phyloP scores from a whole-genome alignment of 2,888 invertebrate species.

The Gari tellinella region DNA sequence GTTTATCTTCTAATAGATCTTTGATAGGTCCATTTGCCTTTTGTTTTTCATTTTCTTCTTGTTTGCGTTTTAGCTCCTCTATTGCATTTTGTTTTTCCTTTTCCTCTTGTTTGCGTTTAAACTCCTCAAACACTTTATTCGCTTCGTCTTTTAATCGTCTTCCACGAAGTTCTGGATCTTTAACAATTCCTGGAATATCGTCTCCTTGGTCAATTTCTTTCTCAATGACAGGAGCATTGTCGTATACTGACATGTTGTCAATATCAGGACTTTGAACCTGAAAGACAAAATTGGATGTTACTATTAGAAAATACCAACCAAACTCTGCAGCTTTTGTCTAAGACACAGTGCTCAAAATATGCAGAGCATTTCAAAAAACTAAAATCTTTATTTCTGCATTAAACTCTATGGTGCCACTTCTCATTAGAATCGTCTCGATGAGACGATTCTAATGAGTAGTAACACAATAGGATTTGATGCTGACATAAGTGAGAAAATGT shows the following conservation, averaged over 20 bases:
- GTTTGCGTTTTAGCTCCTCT: slow-evolving; percentile 19
- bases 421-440: no score
- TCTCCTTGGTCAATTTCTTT: slow-evolving; percentile 8
- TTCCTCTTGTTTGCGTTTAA: slow-evolving; percentile 39
- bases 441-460: no score
- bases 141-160: slow-evolving; percentile 38
- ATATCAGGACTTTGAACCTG: neutral
- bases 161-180: slow-evolving; percentile 8
- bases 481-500: no score
- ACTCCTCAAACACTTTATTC: slow-evolving; percentile 46
- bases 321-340: no score
- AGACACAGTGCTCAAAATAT: no score
- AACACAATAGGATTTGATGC: no score
- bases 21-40: slow-evolving; percentile 8
- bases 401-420: no score
- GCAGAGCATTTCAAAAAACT: no score
- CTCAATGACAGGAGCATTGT: neutral
- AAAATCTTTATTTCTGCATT: no score
- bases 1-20: neutral
- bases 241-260: slow-evolving; percentile 4
- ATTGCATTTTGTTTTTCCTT: slow-evolving; percentile 20
- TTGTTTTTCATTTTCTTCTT: slow-evolving; percentile 16
- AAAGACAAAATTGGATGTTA: no score
- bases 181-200: neutral
- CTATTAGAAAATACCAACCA: no score